Evolutionary conservation across 2,888 invertebrate genomes (phyloP), one percentile per base, ranked within the genome.

Genomic region (Therioaphis trifolii): DNA sequence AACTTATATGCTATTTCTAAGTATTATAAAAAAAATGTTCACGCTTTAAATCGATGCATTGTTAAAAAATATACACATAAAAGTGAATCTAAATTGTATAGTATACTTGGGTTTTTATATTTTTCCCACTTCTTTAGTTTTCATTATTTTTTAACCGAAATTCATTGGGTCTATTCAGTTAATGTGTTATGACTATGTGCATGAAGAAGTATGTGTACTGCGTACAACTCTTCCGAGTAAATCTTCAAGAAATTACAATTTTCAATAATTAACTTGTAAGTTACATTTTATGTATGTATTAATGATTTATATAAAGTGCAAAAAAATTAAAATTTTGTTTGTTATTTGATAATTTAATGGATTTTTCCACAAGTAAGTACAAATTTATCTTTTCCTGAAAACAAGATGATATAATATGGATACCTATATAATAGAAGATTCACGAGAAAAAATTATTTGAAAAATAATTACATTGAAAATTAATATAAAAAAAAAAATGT

Each of bases 161-260:
- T 21, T 74, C 43, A 43, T 43, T 55, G 15, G 55, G 15, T 74
- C 35, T 74, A 74, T 74, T 74, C 74, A 55, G 55, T 55, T n/a
- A n/a, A n/a, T n/a, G 9, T 18, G 21, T 74, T 7, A 49, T 24
- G 21, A 35, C 0, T 35, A 12, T 74, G 55, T 35, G n/a, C 72
- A n/a, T 18, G 35, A 55, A 74, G 55, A 35, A 35, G 55, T 55
- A 35, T 72, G 52, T 52, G 29, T 35, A 35, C 12, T n/a, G 35
- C 4, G 14, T 14, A 14, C 9, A 52, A 35, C 15, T 18, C 7
- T 1, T 52, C n/a, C n/a, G n/a, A n/a, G 35, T 55, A 29, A 18
- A 35, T 12, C 29, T 21, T 55, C 35, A 9, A 21, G 9, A 29
- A n/a, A 74, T n/a, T n/a, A n/a, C n/a, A n/a, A n/a, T n/a, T n/a